A percentile compares a stretch with the other conserved stretches of the same genome.
Evolutionary conservation across 1,140 invertebrate genomes (phyloP).

Genomic region (Bombus polaris): DNA sequence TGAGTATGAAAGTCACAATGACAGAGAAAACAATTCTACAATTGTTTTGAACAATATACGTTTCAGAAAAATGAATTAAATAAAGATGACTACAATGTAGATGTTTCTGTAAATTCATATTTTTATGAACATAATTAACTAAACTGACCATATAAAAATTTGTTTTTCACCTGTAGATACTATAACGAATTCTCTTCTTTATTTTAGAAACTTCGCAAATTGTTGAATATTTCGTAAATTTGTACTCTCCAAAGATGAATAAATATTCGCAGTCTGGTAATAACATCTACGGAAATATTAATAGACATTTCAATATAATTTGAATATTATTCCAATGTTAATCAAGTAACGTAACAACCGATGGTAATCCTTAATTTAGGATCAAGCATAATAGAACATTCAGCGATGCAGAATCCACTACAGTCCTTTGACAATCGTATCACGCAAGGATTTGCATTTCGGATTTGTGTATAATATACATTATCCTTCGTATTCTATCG

Average conservation of each 20-base stretch:
- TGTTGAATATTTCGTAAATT: not conserved
- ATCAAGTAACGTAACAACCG: not conserved
- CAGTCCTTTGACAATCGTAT: constrained; percentile 7
- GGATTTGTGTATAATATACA: constrained; percentile 3
- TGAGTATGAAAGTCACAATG: too few relatives aligned
- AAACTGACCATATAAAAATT: too few relatives aligned
- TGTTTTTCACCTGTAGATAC: too few relatives aligned
- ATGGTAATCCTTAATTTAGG: not conserved
- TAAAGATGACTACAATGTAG: too few relatives aligned
- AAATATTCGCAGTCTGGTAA: not conserved
- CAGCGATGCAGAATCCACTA: not conserved
- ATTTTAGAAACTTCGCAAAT: too few relatives aligned
- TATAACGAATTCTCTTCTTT: too few relatives aligned
- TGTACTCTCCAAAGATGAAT: not conserved
- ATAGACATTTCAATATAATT: not conserved
- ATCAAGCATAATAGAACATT: not conserved
- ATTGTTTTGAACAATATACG: too few relatives aligned
- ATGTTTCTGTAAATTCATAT: too few relatives aligned
- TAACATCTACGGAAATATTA: not conserved
- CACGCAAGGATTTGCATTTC: constrained; percentile 28
- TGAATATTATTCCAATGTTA: not conserved
- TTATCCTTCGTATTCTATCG: not conserved
- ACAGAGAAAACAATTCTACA: too few relatives aligned
- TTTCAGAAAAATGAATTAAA: too few relatives aligned
- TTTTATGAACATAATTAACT: too few relatives aligned